Evolutionary conservation across 92 coral and sea anemone genomes (phyloP), one percentile per base, ranked within the genome.

Genomic region (Porites rus): DNA sequence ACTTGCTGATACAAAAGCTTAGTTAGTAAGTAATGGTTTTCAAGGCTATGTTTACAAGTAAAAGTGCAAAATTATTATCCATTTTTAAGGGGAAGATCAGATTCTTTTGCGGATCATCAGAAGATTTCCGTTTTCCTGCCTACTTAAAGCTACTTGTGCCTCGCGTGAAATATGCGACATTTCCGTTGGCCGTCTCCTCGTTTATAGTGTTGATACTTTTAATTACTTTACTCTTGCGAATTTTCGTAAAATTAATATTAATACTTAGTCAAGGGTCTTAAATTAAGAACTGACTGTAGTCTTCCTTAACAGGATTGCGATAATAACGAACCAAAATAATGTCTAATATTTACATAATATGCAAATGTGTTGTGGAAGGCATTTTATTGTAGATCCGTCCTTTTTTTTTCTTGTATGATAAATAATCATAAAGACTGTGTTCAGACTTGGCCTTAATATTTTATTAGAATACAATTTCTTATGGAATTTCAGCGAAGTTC

Each of bases 21-120:
- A 38, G 46, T 69, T 38, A 38, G 46, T 38, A 67, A 66, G 16
- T 79, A 79, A 50, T 65, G 59, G 10, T 43, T 65, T 79, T 46
- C 9, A 51, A 21, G 51, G 4, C 51, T 12, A 8, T 31, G 24
- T 56, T 56, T 76, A 19, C 8, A 24, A 56, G 8, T 54, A 18
- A 16, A 38, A 20, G 51, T 74, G 62, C n/a, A 54, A 75, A 61
- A 43, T 59, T 72, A 61, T 31, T 66, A 51, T 43, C 61, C 61
- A 10, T 14, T 10, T 56, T 56, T 56, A 56, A 56, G 4, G 2
- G 61, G 16, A 56, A 14, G 61, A 56, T 3, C 61, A 14, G 61
- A 14, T 56, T 56, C 16, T 56, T 56, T 56, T 11, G 13, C 16
- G 13, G 16, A 56, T 10, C 16, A 56, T 56, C 46, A 38, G 6